Evolutionary conservation across 2,888 invertebrate genomes (phyloP).

Genomic region (Orthosia gothica): DNA sequence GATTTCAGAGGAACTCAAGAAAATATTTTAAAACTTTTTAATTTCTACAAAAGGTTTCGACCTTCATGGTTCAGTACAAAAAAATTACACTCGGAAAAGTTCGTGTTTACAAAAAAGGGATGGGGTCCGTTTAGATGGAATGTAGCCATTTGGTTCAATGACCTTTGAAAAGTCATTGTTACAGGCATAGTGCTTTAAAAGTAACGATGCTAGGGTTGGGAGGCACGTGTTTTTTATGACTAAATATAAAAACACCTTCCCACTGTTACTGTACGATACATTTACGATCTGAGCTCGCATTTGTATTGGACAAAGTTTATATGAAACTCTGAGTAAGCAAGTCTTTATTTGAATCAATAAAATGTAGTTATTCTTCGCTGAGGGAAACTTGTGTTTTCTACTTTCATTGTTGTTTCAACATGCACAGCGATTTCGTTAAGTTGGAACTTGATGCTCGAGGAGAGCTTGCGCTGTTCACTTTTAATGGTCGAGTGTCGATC

Average conservation of each 20-base stretch:
- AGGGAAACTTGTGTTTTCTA: slow-evolving; percentile 52
- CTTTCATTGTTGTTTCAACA: slow-evolving; percentile 53
- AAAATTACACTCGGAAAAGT: no score
- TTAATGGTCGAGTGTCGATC: slow-evolving; percentile 32
- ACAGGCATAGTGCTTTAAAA: slow-evolving; percentile 60
- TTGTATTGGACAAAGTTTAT: slow-evolving; percentile 68
- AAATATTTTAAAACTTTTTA: slow-evolving; percentile 31
- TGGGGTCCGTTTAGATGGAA: slow-evolving; percentile 33
- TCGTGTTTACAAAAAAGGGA: slow-evolving; percentile 22
- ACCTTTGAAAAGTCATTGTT: slow-evolving; percentile 58
- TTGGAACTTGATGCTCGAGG: slow-evolving; percentile 38
- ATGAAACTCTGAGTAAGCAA: slow-evolving; percentile 59
- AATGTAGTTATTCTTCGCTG: slow-evolving; percentile 43
- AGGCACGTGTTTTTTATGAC: slow-evolving; percentile 84
- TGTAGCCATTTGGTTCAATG: slow-evolving; percentile 25
- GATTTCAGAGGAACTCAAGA: slow-evolving; percentile 25
- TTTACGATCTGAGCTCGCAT: slow-evolving; percentile 75
- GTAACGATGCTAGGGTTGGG: slow-evolving; percentile 64
- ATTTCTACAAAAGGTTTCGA: slow-evolving; percentile 49
- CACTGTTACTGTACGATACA: slow-evolving; percentile 71
- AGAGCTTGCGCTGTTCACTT: slow-evolving; percentile 40
- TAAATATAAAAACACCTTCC: slow-evolving; percentile 82
- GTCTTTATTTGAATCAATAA: slow-evolving; percentile 64
- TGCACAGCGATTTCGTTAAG: slow-evolving; percentile 46
- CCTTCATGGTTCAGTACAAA: slow-evolving; percentile 33